Percentiles rank a stretch among this genome's conserved stretches.
Evolutionary conservation across 2,888 invertebrate species (phyloP).

Genomic region (Ichneumoninae sp.): DNA sequence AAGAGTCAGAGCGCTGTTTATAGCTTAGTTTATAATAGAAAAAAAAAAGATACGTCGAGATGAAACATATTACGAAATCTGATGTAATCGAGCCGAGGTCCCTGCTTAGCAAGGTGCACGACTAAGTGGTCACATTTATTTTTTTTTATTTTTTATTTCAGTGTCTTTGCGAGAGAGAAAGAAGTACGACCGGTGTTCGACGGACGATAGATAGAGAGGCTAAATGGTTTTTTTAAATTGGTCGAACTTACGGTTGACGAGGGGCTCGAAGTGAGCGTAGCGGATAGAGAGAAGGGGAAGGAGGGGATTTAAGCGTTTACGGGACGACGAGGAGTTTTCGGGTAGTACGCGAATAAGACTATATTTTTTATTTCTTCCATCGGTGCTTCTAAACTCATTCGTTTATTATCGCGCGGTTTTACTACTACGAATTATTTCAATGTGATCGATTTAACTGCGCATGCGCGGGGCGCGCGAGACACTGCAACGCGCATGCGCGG

Average conservation of each 20-base stretch:
- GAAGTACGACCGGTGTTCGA: constrained; percentile 4
- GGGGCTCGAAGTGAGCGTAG: background rate
- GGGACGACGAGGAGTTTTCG: constrained; percentile 33
- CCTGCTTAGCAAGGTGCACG: constrained; percentile 53
- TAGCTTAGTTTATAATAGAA: constrained; percentile 61
- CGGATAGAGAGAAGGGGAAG: background rate
- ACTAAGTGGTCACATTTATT: constrained; percentile 15
- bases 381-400: constrained; percentile 53
- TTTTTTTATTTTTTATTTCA: constrained; percentile 42
- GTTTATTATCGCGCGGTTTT: constrained; percentile 14
- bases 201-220: constrained; percentile 41
- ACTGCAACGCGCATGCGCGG: background rate
- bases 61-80: constrained; percentile 27
- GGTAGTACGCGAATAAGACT: constrained; percentile 23
- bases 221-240: constrained; percentile 33
- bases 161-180: constrained; percentile 6
- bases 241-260: constrained; percentile 19
- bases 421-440: constrained; percentile 21
- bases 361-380: constrained; percentile 56
- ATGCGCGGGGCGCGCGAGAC: no score
- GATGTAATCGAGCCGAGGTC: constrained; percentile 45
- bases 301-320: background rate
- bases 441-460: background rate
- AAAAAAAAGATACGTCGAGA: constrained; percentile 30
- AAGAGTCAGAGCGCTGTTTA: constrained; percentile 61